phyloP scores from a whole-genome alignment of 2,888 invertebrate species.

The Tetranychus truncatus region DNA sequence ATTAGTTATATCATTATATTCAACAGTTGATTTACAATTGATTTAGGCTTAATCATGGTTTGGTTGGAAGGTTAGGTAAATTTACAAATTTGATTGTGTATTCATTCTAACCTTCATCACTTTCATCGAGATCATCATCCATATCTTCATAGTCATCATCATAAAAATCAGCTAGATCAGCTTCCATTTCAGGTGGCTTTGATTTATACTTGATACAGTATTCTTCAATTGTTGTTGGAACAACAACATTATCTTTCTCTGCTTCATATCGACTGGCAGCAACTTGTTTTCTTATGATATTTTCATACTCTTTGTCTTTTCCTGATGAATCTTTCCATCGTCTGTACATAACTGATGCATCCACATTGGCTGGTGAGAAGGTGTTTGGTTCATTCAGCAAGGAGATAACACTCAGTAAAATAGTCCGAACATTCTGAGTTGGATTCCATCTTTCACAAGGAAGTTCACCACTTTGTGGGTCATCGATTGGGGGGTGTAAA shows the following conservation, averaged over 20 bases:
- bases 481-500: slow-evolving; percentile 94
- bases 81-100: too few relatives aligned
- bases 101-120: slow-evolving; percentile 22
- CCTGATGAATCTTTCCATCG: slow-evolving; percentile 96
- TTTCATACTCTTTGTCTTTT: slow-evolving; percentile 94
- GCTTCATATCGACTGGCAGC: slow-evolving; percentile 83
- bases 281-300: slow-evolving; percentile 95
- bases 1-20: too few relatives aligned
- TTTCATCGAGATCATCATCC: slow-evolving; percentile 31
- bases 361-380: slow-evolving; percentile 96
- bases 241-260: slow-evolving; percentile 84
- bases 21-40: too few relatives aligned
- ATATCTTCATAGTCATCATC: slow-evolving; percentile 49
- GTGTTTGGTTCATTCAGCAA: slow-evolving; percentile 98
- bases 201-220: slow-evolving; percentile 79
- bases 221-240: slow-evolving; percentile 91
- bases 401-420: slow-evolving; percentile 91
- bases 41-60: too few relatives aligned
- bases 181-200: slow-evolving; percentile 55
- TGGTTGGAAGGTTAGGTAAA: too few relatives aligned
- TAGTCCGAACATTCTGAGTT: slow-evolving; percentile 96
- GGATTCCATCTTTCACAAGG: slow-evolving; percentile 99
- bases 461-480: slow-evolving; percentile 94
- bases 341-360: slow-evolving; percentile 97
- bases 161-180: slow-evolving; percentile 88